Percentiles rank a stretch among this genome's conserved stretches.
Evolutionary conservation across 2,888 invertebrate genomes (phyloP).

Genomic region (Thysanoteuthis rhombus): DNA sequence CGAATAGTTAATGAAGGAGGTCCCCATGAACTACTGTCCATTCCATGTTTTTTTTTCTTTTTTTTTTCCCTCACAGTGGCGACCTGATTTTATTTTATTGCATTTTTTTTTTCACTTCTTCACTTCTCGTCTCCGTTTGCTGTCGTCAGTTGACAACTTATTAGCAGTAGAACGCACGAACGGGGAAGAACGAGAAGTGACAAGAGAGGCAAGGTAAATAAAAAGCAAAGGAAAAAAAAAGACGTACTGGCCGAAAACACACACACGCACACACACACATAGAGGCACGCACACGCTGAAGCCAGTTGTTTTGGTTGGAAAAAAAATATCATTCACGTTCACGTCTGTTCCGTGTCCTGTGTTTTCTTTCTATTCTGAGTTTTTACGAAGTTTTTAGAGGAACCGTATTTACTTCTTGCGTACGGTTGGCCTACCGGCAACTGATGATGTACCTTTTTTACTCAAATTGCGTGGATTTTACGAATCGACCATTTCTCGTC

Average conservation of each 20-base stretch:
- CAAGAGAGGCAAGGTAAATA: background rate
- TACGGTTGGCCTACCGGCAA: background rate
- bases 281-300: background rate
- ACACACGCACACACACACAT: background rate
- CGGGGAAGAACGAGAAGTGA: background rate
- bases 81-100: background rate
- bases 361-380: background rate
- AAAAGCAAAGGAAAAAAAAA: background rate
- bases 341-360: background rate
- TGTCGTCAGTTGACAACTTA: background rate
- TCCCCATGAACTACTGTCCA: background rate
- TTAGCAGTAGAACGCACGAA: background rate
- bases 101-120: too few species aligned
- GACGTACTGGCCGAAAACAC: background rate
- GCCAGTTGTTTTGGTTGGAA: background rate
- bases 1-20: background rate
- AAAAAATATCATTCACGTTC: background rate
- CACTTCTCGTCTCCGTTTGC: background rate
- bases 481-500: background rate
- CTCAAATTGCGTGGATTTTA: background rate
- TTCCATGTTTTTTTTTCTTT: background rate
- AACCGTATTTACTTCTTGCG: background rate
- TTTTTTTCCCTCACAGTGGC: background rate
- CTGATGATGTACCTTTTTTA: too few species aligned
- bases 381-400: background rate